Evolutionary conservation across 2,888 invertebrate species (phyloP).

Genomic region (Mallateleia sp.): DNA sequence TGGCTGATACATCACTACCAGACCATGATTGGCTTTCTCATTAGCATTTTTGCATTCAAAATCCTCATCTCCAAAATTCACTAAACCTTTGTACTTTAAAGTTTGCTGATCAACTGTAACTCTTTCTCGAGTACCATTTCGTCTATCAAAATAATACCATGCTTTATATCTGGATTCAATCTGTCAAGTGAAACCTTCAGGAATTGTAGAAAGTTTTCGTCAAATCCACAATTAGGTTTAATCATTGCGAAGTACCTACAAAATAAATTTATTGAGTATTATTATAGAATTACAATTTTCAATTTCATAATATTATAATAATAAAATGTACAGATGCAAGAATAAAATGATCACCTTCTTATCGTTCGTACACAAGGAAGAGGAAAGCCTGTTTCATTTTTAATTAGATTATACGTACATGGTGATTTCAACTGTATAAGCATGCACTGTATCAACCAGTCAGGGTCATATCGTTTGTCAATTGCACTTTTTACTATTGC

Average conservation of each 20-base stretch:
- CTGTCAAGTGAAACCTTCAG: conserved; percentile 19
- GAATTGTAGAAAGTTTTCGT: conserved; percentile 22
- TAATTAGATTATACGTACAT: conserved; percentile 19
- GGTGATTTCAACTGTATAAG: conserved; percentile 50
- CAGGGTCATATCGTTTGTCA: conserved; percentile 43
- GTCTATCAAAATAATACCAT: conserved; percentile 33
- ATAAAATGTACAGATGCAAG: too few relatives aligned
- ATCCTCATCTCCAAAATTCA: background rate
- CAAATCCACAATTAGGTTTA: conserved; percentile 41
- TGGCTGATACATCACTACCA: conserved; percentile 43
- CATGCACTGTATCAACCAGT: conserved; percentile 56
- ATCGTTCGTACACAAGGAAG: conserved; percentile 38
- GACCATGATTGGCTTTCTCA: background rate
- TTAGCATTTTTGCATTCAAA: background rate
- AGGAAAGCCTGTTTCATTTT: conserved; percentile 26
- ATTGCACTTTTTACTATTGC: conserved; percentile 34
- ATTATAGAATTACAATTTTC: background rate
- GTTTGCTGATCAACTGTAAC: conserved; percentile 24
- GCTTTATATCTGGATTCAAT: conserved; percentile 2
- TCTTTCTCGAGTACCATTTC: too few relatives aligned
- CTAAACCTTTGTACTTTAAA: conserved; percentile 14
- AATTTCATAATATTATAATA: conserved; percentile 9
- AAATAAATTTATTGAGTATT: conserved; percentile 2
- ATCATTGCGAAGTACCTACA: conserved; percentile 35
- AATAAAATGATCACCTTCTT: conserved; percentile 15